Evolutionary conservation across 2,113 vertebrate genomes (phyloP).

Genomic region (Megaceryle maxima): DNA sequence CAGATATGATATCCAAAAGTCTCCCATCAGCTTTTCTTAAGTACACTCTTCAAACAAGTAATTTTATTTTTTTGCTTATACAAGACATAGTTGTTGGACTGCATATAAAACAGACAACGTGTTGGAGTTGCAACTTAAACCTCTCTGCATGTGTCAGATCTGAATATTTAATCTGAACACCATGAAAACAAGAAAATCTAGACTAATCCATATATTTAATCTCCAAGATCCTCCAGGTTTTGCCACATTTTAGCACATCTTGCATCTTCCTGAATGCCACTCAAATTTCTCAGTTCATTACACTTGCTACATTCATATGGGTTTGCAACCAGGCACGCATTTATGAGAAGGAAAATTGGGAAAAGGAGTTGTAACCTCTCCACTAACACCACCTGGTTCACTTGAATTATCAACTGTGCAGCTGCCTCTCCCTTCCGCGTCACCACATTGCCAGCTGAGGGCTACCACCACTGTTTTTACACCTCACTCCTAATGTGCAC

Average conservation of each 20-base stretch:
- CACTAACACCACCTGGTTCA: neutral
- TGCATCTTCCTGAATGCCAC: neutral
- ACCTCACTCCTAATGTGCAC: neutral
- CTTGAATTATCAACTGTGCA: neutral
- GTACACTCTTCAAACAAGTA: neutral
- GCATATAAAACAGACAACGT: neutral
- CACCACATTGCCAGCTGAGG: accelerated
- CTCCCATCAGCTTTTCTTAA: neutral
- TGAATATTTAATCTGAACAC: neutral
- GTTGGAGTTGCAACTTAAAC: neutral
- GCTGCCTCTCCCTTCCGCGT: neutral
- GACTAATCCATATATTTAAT: neutral
- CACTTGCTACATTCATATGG: neutral
- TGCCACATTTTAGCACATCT: neutral
- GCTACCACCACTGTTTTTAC: neutral
- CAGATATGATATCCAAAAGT: neutral
- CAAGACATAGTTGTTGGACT: neutral
- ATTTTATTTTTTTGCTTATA: neutral
- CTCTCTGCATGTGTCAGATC: neutral
- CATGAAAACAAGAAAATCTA: neutral
- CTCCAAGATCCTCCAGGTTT: neutral
- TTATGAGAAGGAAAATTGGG: neutral
- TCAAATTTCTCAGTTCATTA: neutral
- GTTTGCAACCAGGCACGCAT: neutral
- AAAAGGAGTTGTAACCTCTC: neutral